Base-by-base conservation (phyloP, 2,797 vertebrate species). In the Notoglanidium macrostoma region DNA sequence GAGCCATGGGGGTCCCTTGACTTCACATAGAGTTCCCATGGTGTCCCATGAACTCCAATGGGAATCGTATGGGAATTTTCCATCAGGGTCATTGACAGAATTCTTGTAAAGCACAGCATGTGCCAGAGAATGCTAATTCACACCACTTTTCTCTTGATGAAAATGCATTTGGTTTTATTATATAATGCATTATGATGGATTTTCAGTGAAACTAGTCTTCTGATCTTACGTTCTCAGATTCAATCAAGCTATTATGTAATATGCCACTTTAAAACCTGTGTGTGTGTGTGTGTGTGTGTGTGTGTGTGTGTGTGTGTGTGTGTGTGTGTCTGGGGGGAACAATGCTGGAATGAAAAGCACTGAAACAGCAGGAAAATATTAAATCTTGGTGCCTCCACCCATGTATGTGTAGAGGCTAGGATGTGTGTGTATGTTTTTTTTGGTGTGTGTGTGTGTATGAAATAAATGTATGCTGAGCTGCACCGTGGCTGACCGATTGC, bases 361-460 rank as follows among this genome's bases (percentile, higher is more conserved):
- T 3, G 57, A 82, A 87, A 87, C 85, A 89, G 72, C 86, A 78
- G 88, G 90, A 89, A 89, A 67, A 65, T 46, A 89, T 90, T 90
- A 86, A 61, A 84, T 17, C 35, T 78, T 55, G 44, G 46, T 77
- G 67, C 46, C 88, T 79, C 82, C 82, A 26, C 76, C 81, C 74
- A 86, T 73, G 32, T 70, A 51, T 74, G 77, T 77, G 72, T 29
- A 87, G 78, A 80, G 63, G 76, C 54, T 32, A 26, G 57, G 61
- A 70, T 63, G 54, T 85, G 59, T 73, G 61, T 49, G n/a, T 57
- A 32, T 54, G 61, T 61, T 61, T 89, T 40, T 85, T 88, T 92
- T 73, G 35, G 59, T 78, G 84, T 92, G 91, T 89, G 89, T 54
- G 89, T 5, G 29, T 77, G 74, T 67, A 11, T 67, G 46, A 44